Percentiles rank a stretch among this genome's conserved stretches.
Evolutionary conservation across 2,797 vertebrate species (phyloP).

Genomic region (Cuniculus paca): DNA sequence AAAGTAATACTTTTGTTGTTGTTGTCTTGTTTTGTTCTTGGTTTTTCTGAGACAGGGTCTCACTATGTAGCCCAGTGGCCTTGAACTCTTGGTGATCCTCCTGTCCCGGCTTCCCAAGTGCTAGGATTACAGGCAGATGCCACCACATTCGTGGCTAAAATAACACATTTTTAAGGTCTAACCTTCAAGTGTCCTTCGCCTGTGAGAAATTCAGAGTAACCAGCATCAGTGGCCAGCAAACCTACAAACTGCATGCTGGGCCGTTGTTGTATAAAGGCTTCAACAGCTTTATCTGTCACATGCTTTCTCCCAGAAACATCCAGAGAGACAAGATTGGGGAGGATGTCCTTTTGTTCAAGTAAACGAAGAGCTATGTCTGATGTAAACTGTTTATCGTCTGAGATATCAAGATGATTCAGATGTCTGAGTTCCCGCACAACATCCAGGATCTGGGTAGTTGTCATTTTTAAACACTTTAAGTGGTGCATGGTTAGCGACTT

Average conservation of each 20-base stretch:
- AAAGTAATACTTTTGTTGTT: slow-evolving; percentile 44
- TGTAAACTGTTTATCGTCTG: slow-evolving; percentile 99
- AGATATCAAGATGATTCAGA: slow-evolving; percentile 97
- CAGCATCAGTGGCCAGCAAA: slow-evolving; percentile 97
- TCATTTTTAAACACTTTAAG: slow-evolving; percentile 99
- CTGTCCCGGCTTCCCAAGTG: not conserved
- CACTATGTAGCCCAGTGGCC: not conserved
- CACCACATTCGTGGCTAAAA: not conserved
- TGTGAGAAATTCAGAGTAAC: slow-evolving; percentile 97
- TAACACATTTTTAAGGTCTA: slow-evolving; percentile 76
- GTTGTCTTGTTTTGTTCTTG: not conserved
- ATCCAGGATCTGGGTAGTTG: slow-evolving; percentile 95
- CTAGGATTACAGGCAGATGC: not conserved
- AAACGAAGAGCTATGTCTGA: slow-evolving; percentile 98
- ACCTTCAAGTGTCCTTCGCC: slow-evolving; percentile 97
- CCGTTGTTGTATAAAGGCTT: slow-evolving; percentile 94
- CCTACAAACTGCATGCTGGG: slow-evolving; percentile 98
- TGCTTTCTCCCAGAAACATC: slow-evolving; percentile 98
- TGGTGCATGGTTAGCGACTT: slow-evolving; percentile 99
- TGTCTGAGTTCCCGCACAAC: slow-evolving; percentile 92
- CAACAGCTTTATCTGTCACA: slow-evolving; percentile 96
- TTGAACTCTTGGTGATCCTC: not conserved
- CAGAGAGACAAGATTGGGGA: slow-evolving; percentile 95
- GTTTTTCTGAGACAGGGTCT: not conserved
- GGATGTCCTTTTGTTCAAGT: slow-evolving; percentile 94